A percentile compares a stretch with the other conserved stretches of the same genome.
These are phyloP conservation scores for Mixornis gularis DNA, from an alignment of 2,113 vertebrate genomes.

Conservation along the genomic window DNA sequence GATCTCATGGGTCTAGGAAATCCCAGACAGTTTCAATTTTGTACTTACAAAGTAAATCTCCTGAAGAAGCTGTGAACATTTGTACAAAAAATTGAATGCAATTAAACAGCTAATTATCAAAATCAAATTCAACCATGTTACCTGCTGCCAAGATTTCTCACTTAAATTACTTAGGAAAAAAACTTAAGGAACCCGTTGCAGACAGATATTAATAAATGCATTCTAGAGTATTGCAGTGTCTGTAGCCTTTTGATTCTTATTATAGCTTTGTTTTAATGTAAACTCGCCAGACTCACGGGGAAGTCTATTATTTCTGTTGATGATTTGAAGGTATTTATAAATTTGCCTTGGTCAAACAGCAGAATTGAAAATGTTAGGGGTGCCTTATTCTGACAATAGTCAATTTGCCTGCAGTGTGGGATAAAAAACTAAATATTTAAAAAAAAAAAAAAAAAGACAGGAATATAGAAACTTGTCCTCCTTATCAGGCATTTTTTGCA, in stretches of 20 bases:
- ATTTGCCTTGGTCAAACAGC: neutral
- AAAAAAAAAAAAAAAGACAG: neutral
- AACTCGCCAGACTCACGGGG: neutral
- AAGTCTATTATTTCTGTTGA: neutral
- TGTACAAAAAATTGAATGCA: neutral
- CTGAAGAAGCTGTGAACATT: neutral
- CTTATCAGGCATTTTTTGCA: neutral
- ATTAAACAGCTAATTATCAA: neutral
- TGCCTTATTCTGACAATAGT: neutral
- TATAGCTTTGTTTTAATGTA: neutral
- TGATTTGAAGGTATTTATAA: neutral
- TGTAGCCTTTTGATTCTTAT: neutral
- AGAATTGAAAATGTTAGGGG: neutral
- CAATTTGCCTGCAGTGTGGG: neutral
- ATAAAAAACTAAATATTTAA: neutral
- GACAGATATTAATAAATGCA: neutral
- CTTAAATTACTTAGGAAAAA: neutral
- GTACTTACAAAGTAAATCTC: neutral
- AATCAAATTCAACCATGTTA: neutral
- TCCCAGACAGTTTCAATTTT: neutral
- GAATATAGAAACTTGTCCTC: neutral
- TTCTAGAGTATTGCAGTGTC: neutral
- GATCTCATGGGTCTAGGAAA: neutral
- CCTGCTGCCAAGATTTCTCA: neutral
- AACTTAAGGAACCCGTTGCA: neutral